A percentile compares a stretch with the other conserved stretches of the same genome.
phyloP scores from a whole-genome alignment of 64 coral and sea anemone species.

The Dendronephthya gigantea region DNA sequence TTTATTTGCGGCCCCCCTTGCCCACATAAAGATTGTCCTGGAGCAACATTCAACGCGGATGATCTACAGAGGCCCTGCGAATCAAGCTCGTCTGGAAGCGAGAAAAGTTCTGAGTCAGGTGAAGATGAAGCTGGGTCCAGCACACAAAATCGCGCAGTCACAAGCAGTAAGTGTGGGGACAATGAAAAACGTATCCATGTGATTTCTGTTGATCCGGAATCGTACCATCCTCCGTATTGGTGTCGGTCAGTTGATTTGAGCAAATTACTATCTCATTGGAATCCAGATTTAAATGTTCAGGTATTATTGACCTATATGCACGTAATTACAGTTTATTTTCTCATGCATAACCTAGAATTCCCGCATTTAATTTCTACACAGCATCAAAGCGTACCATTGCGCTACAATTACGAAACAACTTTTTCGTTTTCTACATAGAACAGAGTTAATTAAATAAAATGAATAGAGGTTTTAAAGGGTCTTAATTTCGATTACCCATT shows the following conservation, averaged over 20 bases:
- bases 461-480: too few species aligned
- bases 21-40: constrained; percentile 24
- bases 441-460: too few species aligned
- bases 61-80: not conserved
- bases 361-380: too few species aligned
- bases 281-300: not conserved
- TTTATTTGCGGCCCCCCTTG: constrained; percentile 41
- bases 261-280: not conserved
- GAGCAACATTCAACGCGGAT: not conserved
- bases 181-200: not conserved
- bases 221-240: not conserved
- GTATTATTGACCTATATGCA: too few species aligned
- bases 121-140: not conserved
- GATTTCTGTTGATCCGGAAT: not conserved
- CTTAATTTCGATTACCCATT: too few species aligned
- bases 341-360: too few species aligned
- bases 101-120: not conserved
- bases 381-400: too few species aligned
- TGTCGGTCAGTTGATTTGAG: not conserved
- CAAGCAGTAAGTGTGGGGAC: not conserved
- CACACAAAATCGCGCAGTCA: not conserved
- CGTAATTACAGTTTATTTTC: too few species aligned
- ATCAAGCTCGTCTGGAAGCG: not conserved
- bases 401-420: too few species aligned
- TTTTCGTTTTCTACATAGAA: too few species aligned